Base-by-base conservation (phyloP, 2,113 vertebrate species). In the Leptocoma aspasia region DNA sequence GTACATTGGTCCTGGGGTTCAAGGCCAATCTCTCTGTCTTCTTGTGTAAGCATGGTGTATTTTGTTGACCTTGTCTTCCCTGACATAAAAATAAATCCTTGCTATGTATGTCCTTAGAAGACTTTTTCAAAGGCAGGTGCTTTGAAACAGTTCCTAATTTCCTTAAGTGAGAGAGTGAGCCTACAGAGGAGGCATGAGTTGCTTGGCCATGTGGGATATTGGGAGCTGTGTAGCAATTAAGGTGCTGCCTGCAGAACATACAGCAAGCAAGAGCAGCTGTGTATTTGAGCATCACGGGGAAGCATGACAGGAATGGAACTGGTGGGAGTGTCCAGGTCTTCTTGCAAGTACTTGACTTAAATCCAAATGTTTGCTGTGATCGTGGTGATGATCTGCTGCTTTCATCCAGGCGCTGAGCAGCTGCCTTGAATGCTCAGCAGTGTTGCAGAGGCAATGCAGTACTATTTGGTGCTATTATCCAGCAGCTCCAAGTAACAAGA, bases 361-460 rank as follows among this genome's bases (percentile, higher is more conserved):
- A 64, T 82, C 61, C 83, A 95, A 49, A n/a, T 50, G 30, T 79
- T 89, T 92, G 44, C 60, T 91, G 71, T 33, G 21, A 52, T 91
- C 26, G 8, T 2, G 1, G 26, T 70, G 47, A 17, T 91, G 65
- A 42, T 75, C 61, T 76, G 23, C 63, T 68, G 69, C 71, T 52
- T 60, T 90, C 70, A 59, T 45, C n/a, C 35, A 2, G 7, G 24
- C 9, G 4, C 33, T 60, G 42, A 53, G 45, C 75, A 82, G 69
- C 83, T 90, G 71, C 59, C 35, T 49, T 71, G 47, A 63, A 20
- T 0, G 1, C 41, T 37, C 23, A 3, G 61, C 47, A 13, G 2
- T 37, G 31, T 30, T 65, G 61, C 41, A 72, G 61, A 90, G n/a
- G 53, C 61, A 50, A 3, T 47, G 8, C 1, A 2, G 39, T 57